Base-by-base conservation (phyloP, 2,113 vertebrate genomes). In the Actenoides hombroni region DNA sequence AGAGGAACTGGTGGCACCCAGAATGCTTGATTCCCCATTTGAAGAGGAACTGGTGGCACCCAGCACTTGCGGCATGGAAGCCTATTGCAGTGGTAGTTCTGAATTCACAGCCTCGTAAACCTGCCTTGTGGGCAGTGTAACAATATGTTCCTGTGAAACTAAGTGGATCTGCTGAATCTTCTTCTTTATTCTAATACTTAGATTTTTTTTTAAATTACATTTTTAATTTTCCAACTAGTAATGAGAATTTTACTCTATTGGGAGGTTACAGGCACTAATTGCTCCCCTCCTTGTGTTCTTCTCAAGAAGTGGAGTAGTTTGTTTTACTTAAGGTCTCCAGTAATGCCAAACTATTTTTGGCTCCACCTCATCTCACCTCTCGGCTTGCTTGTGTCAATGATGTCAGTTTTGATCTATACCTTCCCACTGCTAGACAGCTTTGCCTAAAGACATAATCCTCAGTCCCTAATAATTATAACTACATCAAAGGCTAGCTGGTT, bases 331-430 rank as follows among this genome's bases (percentile, higher is more conserved):
- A 70, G 75, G 53, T 83, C 39, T 65, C 53, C 25, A 89, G 86
- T 76, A 74, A 90, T 76, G 67, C 71, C 90, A 94, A 85, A 94
- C 64, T 96, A 51, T 49, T 96, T 96, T 94, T 92, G 95, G 71
- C 92, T 97, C 69, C 83, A 79, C 67, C 92, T 96, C 88, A 94
- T 77, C 81, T 91, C 95, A 94, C 94, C 49, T 94, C 90, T 87
- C 85, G 7, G 4, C 70, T 97, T 92, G 80, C 94, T 82, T 89
- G 88, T 97, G 95, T 96, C 88, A 73, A 70, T 82, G 69, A 82
- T 97, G 94, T 98, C 97, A 97, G 88, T 96, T 98, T 97, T 98
- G 94, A 97, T 97, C 96, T 97, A 24, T 91, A 94, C 92, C 84
- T 98, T 98, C 94, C 96, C 96, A 95, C 91, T 85, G 86, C 77